Conservation (phyloP, 2,888 invertebrate species). For the Agrotis ipsilon region DNA sequence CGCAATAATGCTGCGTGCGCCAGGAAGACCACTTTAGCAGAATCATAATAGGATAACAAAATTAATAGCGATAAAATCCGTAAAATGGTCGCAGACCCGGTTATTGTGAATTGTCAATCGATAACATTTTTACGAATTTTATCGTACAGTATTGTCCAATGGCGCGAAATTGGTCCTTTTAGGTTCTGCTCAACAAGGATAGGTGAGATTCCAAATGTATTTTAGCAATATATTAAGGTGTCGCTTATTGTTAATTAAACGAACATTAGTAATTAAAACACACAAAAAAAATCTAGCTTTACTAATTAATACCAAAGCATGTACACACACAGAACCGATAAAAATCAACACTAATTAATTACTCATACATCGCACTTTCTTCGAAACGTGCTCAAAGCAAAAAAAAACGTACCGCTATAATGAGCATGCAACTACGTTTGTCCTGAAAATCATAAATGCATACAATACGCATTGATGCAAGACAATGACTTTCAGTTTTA, state of each 20-base stretch:
- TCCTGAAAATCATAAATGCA: slow-evolving; percentile 79
- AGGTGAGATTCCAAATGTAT: not conserved
- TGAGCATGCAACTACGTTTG: slow-evolving; percentile 69
- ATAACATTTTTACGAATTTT: too few relatives aligned
- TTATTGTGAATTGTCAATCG: too few relatives aligned
- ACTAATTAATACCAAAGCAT: slow-evolving; percentile 23
- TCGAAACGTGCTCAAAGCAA: slow-evolving; percentile 36
- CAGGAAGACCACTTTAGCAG: too few relatives aligned
- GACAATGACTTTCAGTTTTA: slow-evolving; percentile 78
- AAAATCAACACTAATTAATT: slow-evolving; percentile 53
- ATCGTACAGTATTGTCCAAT: too few relatives aligned
- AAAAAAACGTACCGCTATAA: slow-evolving; percentile 45
- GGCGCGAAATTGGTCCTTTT: too few relatives aligned
- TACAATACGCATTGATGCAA: slow-evolving; percentile 70
- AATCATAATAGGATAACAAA: too few relatives aligned
- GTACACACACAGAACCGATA: slow-evolving; percentile 43
- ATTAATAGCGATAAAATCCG: too few relatives aligned
- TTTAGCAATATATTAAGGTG: not conserved
- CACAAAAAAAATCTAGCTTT: slow-evolving; percentile 17
- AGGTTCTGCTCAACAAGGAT: not conserved
- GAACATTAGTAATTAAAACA: not conserved
- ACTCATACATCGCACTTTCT: slow-evolving; percentile 65
- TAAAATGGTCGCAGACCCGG: too few relatives aligned
- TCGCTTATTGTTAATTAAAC: not conserved
- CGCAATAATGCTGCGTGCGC: too few relatives aligned